Conservation (phyloP, 2,113 vertebrate species). For the Hemibagrus wyckioides region DNA sequence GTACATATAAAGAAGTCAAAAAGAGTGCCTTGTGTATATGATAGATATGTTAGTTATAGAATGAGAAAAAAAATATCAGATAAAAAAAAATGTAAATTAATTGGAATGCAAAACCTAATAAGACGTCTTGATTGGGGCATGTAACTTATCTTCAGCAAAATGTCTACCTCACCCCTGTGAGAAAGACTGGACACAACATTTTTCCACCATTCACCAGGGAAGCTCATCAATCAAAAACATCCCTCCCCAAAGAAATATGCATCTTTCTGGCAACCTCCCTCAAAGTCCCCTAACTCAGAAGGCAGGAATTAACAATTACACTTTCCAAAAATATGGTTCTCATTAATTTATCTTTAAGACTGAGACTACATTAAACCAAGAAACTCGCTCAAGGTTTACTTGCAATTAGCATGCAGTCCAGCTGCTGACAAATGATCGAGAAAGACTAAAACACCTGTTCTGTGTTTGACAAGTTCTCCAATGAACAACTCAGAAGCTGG, state of each 20-base stretch:
- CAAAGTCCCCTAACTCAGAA: conserved; percentile 59
- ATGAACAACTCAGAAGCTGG: neutral
- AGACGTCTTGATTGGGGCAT: neutral
- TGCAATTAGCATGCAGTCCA: conserved; percentile 40
- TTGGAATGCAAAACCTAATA: neutral
- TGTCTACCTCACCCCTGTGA: conserved; percentile 12
- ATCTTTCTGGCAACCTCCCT: conserved; percentile 57
- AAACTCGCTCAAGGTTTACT: conserved; percentile 38
- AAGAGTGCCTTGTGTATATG: neutral
- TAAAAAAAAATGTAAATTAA: neutral
- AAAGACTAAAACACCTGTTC: conserved; percentile 38
- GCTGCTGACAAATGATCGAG: conserved; percentile 17
- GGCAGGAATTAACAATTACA: conserved; percentile 53
- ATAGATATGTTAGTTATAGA: neutral
- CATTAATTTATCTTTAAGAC: conserved; percentile 59
- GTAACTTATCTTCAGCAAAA: conserved; percentile 52
- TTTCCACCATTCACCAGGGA: conserved; percentile 55
- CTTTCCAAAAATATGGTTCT: conserved; percentile 64
- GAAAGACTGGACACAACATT: conserved; percentile 57
- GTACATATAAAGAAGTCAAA: neutral
- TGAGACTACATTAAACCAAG: conserved; percentile 50
- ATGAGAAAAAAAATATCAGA: neutral
- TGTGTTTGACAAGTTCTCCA: conserved; percentile 21
- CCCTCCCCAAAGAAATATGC: conserved; percentile 41
- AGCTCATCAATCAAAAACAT: conserved; percentile 67